Evolutionary conservation across 2,888 invertebrate species (phyloP).

Genomic region (Muschampia plurimacula): DNA sequence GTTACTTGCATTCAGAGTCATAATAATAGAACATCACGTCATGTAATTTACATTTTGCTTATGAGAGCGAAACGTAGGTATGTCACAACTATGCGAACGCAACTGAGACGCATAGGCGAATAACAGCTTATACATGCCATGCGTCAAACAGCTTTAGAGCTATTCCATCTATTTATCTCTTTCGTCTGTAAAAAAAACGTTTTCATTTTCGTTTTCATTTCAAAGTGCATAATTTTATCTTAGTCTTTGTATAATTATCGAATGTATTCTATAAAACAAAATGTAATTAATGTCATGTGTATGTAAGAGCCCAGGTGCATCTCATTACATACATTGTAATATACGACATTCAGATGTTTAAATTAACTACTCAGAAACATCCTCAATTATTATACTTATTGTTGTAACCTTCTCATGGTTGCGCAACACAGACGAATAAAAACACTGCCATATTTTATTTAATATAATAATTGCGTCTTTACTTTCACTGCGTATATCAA

Average conservation of each 20-base stretch:
- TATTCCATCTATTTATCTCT: too few relatives aligned
- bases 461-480: conserved; percentile 29
- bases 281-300: background rate
- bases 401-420: conserved; percentile 22
- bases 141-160: too few relatives aligned
- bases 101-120: too few relatives aligned
- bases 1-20: too few relatives aligned
- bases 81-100: too few relatives aligned
- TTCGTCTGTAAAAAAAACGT: too few relatives aligned
- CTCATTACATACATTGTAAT: background rate
- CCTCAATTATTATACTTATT: conserved; percentile 6
- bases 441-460: conserved; percentile 29
- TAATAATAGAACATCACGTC: too few relatives aligned
- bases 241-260: background rate
- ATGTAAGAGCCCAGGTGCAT: background rate
- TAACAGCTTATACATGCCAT: too few relatives aligned
- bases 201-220: too few relatives aligned
- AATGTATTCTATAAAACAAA: background rate
- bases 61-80: too few relatives aligned
- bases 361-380: background rate
- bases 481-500: conserved; percentile 28
- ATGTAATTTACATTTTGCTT: too few relatives aligned
- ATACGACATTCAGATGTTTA: background rate
- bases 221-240: too few relatives aligned
- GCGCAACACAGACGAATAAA: conserved; percentile 17